Evolutionary conservation across 1,140 invertebrate species (phyloP), one percentile per base, ranked within the genome.

Genomic region (Venustaconcha ellipsiformis): DNA sequence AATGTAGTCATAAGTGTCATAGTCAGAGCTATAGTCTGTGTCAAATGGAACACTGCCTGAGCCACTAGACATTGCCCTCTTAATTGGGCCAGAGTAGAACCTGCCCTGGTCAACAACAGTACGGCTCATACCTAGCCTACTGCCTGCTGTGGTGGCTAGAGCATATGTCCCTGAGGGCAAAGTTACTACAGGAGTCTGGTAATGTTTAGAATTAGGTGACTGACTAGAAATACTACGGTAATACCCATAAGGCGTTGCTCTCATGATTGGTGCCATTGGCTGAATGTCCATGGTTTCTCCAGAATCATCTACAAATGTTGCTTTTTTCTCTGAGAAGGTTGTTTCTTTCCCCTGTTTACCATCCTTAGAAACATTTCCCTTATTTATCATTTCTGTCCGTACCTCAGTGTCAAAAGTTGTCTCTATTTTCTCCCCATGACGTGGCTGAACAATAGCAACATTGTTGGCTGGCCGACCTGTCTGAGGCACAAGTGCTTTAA

Each of bases 211-310:
- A 48, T 48, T 48, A 48, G 37, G 37, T 11, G 37, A 48, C 37
- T 48, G 37, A 48, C 37, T 48, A 48, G 37, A 48, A 48, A 48
- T 48, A 48, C 83, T 82, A 58, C 84, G 82, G 74, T 85, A 83
- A 74, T 84, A 87, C 58, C 81, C 82, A 78, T 87, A 87, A 17
- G 84, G 84, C 81, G 87, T 79, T 14, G 85, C 83, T 56, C 85
- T 90, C 18, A 96, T 90, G 60, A 98, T 90, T 0, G 96, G 96
- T 79, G 95, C 93, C 96, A 98, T 97, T 0, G 96, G 96, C 87
- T 96, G 93, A n/a, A 97, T 94, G 83, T 94, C 93, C 80, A 95
- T 91, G 0, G 94, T 92, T 83, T 95, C 95, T 71, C 95, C 94
- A 81, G 95, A 94, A 67, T 95, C 94, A 55, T 93, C 93, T 20